Evolutionary conservation across 2,888 invertebrate genomes (phyloP).

Genomic region (Fissipunctia ypsillon): DNA sequence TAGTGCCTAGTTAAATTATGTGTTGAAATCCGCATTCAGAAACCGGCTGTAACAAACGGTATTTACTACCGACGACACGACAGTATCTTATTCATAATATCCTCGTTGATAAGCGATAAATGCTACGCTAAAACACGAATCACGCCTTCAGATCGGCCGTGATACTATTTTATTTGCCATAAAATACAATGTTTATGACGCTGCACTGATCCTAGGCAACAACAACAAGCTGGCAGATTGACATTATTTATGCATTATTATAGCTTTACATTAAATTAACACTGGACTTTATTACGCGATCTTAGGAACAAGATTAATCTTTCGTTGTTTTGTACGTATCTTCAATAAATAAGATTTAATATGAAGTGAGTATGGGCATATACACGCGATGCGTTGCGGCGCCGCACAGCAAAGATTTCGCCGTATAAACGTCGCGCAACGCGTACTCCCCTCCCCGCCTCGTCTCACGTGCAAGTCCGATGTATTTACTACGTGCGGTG

Average conservation of each 20-base stretch:
- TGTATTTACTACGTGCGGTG: too few relatives aligned
- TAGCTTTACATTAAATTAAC: slow-evolving; percentile 30
- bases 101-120: slow-evolving; percentile 30
- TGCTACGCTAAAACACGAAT: slow-evolving; percentile 30
- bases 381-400: too few relatives aligned
- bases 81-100: slow-evolving; percentile 10
- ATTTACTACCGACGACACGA: not conserved
- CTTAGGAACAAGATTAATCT: not conserved
- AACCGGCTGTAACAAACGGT: not conserved
- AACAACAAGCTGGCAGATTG: slow-evolving; percentile 37
- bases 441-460: too few relatives aligned
- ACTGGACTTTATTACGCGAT: slow-evolving; percentile 3
- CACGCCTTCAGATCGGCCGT: slow-evolving; percentile 26
- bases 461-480: too few relatives aligned
- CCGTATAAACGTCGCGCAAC: too few relatives aligned
- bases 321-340: not conserved
- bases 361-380: not conserved
- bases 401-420: too few relatives aligned
- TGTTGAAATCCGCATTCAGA: not conserved
- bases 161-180: slow-evolving; percentile 40
- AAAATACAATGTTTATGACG: slow-evolving; percentile 50
- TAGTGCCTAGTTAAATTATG: not conserved
- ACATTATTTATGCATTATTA: slow-evolving; percentile 42
- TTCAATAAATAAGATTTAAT: slow-evolving; percentile 5
- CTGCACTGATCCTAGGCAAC: slow-evolving; percentile 17